Evolutionary conservation across 2,888 invertebrate genomes (phyloP).

Genomic region (Eupithecia vulgata): DNA sequence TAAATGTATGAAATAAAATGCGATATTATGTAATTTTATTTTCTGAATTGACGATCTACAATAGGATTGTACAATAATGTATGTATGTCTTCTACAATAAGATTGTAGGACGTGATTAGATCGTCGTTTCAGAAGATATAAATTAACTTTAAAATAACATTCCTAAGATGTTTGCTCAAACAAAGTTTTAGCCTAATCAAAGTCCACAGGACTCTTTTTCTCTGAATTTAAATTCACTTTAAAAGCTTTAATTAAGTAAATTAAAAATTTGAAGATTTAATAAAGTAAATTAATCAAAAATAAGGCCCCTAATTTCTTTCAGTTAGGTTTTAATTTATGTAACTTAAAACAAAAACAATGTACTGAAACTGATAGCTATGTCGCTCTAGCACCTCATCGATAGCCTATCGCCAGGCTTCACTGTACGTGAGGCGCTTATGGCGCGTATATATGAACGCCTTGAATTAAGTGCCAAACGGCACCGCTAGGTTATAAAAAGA

Average conservation of each 20-base stretch:
- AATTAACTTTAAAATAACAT: not conserved
- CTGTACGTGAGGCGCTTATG: too few species aligned
- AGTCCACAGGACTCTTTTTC: not conserved
- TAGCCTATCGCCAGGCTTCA: too few species aligned
- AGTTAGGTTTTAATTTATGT: not conserved
- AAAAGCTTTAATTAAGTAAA: not conserved
- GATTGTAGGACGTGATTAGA: not conserved
- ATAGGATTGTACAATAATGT: too few species aligned
- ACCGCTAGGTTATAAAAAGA: too few species aligned
- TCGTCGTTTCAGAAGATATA: not conserved
- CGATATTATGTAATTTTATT: not conserved
- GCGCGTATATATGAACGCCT: too few species aligned
- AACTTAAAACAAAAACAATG: too few species aligned
- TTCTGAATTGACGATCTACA: not conserved
- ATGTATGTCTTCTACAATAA: not conserved
- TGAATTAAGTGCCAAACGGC: too few species aligned
- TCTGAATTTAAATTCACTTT: not conserved
- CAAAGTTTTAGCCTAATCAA: not conserved
- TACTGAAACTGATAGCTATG: too few species aligned
- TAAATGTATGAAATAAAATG: not conserved
- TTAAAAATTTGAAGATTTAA: not conserved
- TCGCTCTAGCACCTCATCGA: too few species aligned
- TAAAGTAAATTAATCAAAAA: not conserved
- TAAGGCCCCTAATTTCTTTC: not conserved
- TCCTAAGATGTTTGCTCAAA: not conserved